Conservation (phyloP, 2,888 invertebrate species). For the Cosmia trapezina region DNA sequence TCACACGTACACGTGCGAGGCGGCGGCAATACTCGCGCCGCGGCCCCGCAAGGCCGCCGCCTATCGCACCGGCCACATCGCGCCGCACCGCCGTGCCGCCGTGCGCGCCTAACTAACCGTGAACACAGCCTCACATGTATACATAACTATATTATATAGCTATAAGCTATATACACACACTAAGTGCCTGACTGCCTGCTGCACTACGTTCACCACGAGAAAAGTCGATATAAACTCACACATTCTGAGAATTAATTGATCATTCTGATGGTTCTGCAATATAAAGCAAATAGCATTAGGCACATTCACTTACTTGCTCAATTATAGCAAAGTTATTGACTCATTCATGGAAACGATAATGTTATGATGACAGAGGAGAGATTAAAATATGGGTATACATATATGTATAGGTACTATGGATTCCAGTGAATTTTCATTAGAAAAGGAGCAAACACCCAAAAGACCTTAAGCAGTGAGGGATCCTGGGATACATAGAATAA, state of each 20-base stretch:
- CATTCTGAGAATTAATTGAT: conserved; percentile 25
- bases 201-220: conserved; percentile 12
- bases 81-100: conserved; percentile 48
- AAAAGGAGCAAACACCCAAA: neutral
- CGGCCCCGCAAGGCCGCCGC: conserved; percentile 76
- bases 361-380: neutral
- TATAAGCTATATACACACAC: conserved; percentile 22
- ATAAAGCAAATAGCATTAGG: conserved; percentile 6
- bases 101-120: conserved; percentile 68
- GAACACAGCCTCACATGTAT: conserved; percentile 64
- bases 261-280: conserved; percentile 12
- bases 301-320: conserved; percentile 13
- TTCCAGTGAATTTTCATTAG: neutral
- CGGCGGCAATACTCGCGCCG: conserved; percentile 67
- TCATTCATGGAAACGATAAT: conserved; percentile 11
- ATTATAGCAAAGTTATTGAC: conserved; percentile 4
- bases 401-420: neutral
- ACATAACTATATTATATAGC: conserved; percentile 36
- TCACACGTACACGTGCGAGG: conserved; percentile 74
- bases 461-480: neutral
- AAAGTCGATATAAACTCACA: conserved; percentile 34
- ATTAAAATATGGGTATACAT: conserved; percentile 1
- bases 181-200: conserved; percentile 6
- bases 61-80: conserved; percentile 76
- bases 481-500: no score